Percentiles rank a stretch among this genome's conserved stretches.
These are phyloP conservation scores for Parthenolecanium corni DNA, from an alignment of 2,888 invertebrate species.

Conservation along the genomic window DNA sequence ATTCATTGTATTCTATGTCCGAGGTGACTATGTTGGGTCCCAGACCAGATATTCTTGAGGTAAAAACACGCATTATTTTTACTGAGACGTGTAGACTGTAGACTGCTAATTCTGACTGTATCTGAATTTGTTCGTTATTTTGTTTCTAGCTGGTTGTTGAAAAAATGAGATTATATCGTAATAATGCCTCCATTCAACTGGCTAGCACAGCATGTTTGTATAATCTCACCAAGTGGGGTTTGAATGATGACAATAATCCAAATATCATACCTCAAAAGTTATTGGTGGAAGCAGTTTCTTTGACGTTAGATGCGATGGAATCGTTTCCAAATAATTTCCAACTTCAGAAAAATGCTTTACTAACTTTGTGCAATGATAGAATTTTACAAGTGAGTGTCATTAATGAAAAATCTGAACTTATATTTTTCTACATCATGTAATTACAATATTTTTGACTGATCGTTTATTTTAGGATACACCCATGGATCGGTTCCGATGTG, in stretches of 20 bases:
- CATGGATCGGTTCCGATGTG: conserved; percentile 43
- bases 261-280: conserved; percentile 53
- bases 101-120: too few species aligned
- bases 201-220: conserved; percentile 64
- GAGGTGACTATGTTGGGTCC: conserved; percentile 42
- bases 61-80: conserved; percentile 34
- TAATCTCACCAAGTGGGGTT: conserved; percentile 51
- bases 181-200: conserved; percentile 55
- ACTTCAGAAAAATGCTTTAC: conserved; percentile 58
- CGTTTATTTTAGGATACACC: conserved; percentile 26
- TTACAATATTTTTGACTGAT: neutral
- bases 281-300: conserved; percentile 47
- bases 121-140: too few species aligned
- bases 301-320: conserved; percentile 57
- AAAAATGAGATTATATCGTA: conserved; percentile 43
- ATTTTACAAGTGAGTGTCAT: conserved; percentile 53
- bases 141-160: conserved; percentile 35
- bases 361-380: conserved; percentile 62
- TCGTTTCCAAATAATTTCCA: conserved; percentile 36
- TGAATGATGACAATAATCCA: conserved; percentile 43
- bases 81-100: too few species aligned
- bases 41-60: conserved; percentile 51
- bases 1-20: conserved; percentile 49
- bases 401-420: neutral
- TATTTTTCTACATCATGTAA: neutral